Base-by-base conservation (phyloP, 2,113 vertebrate species). In the Propithecus coquereli region DNA sequence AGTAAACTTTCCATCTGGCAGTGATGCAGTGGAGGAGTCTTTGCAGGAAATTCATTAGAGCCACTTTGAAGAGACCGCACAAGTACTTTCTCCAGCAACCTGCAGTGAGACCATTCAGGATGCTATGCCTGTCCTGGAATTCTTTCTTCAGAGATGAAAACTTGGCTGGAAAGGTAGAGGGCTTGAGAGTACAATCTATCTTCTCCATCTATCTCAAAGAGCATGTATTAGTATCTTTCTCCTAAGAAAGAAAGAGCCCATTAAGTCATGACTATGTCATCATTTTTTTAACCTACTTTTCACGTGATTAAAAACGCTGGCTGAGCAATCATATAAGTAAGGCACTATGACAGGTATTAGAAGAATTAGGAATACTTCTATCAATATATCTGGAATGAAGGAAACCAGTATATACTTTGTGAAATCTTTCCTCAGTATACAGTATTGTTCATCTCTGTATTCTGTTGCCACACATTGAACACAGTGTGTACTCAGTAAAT, bases 1-100 rank as follows among this genome's bases (percentile, higher is more conserved):
- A 25, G 32, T 52, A 50, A 95, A 66, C 40, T 34, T 86, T 57
- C 47, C 52, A 61, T 84, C 68, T 77, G 80, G 83, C 91, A 76
- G 57, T 65, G n/a, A 90, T 0, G 4, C 70, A 50, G 47, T 66
- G 45, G 22, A 81, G 45, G 14, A 2, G n/a, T 50, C 79, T 94
- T 91, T 87, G 68, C n/a, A 68, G 79, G 80, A 95, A 95, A 93
- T 86, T 70, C 79, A 37, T 95, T 80, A 91, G 92, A 81, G 25
- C 23, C 61, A 63, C 37, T 96, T 87, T 79, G 47, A 93, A 91
- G 71, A 95, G 40, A 45, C n/a, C 74, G 32, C 25, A 37, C 40
- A 68, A 96, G 92, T 20, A 40, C 71, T 87, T 54, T 92, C 54
- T 95, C 77, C 91, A 92, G 81, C 18, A 92, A 86, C 88, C 90